Evolutionary conservation across 2,113 vertebrate genomes (phyloP), one percentile per base, ranked within the genome.

Genomic region (Bubo blakistoni): DNA sequence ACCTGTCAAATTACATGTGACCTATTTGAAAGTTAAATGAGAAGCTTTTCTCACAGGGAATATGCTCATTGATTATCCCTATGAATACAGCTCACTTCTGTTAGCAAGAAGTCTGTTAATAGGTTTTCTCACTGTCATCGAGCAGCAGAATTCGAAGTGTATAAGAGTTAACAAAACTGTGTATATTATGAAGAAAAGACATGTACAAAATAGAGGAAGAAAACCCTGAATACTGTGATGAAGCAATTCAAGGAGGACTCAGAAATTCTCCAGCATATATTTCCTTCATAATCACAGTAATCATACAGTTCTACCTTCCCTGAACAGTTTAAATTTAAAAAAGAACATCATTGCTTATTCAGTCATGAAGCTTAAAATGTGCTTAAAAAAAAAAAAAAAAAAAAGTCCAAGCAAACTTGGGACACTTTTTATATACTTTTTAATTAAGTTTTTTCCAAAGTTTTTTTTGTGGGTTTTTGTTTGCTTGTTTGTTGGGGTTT

Each of bases 1-100:
- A 83, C 51, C 59, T 83, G 47, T 88, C 63, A 96, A 83, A 92
- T 51, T n/a, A 67, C 26, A 27, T 78, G 20, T 2, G 21, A 76
- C 47, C 49, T 78, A 90, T 88, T 26, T 94, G 63, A 92, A 96
- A 92, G 81, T 94, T 90, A 96, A 96, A 95, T 88, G 59, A 90
- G 78, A 76, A 62, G 7, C 2, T 83, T 66, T 92, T 88, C 74
- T 63, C 82, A 51, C 13, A 44, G 44, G 40, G 44, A 79, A 49
- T 85, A 54, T 34, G 30, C 24, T 93, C 58, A 54, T 66, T 86
- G 85, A 90, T 85, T 77, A 77, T 52, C 51, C 36, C 14, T 65
- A 26, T 13, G 36, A 89, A 87, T 57, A 40, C 14, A 74, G n/a
- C 20, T 91, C 18, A 1, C 38, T 96, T 74, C 57, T 87, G n/a